Evolutionary conservation across 2,113 vertebrate genomes (phyloP), one percentile per base, ranked within the genome.

Genomic region (Xiphorhynchus elegans): DNA sequence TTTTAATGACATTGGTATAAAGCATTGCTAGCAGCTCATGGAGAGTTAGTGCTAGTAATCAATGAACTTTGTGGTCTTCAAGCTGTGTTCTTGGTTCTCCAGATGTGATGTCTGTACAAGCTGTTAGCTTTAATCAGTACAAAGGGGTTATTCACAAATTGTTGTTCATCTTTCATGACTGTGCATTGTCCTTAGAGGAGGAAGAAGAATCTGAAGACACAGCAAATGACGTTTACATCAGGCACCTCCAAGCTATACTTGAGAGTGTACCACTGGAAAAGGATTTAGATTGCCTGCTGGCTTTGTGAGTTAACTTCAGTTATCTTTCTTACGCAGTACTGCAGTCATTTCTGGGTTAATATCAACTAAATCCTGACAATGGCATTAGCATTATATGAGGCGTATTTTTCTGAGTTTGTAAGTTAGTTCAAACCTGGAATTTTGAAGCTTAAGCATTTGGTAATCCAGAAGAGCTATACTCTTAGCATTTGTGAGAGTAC

Each of bases 231-330:
- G 84, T 95, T 69, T 97, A 91, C 49, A 60, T 93, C 69, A 89
- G 31, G 37, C 96, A 98, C 70, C 96, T 99, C 81, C 97, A 99
- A 97, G 97, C 97, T 26, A 84, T 99, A 95, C 97, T 99, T 85
- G 96, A 96, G 74, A 96, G 66, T 7, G 96, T 99, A 91, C 96
- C 98, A 7, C 96, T 99, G 91, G 98, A 97, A 94, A 97, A 87
- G 25, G 97, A 97, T 90, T 96, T 99, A 95, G 98, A 99, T 94
- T 96, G 78, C 37, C 96, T 98, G 0, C 78, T 98, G 37, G 98
- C 98, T 50, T 98, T 97, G 99, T 99, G 97, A 98, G 97, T 79
- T 92, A 49, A 42, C 55, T 84, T 91, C 1, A 2, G 8, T 83
- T 86, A 6, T 66, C 73, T 68, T 87, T 40, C 11, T 55, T 75